A percentile compares a stretch with the other conserved stretches of the same genome.
Conservation (phyloP, 1,140 invertebrate genomes). For the Zaprionus kolodkinae region DNA sequence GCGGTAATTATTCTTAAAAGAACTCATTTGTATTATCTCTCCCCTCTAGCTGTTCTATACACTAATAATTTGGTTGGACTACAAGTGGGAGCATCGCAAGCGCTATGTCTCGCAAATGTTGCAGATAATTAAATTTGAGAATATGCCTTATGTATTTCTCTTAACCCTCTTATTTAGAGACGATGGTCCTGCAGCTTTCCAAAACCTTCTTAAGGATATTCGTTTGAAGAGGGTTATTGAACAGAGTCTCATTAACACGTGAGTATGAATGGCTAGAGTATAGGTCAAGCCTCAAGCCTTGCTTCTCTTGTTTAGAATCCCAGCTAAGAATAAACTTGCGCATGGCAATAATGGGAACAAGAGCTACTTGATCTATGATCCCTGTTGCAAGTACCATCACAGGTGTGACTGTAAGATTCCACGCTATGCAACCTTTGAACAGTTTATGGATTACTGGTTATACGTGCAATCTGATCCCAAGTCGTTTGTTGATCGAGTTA, state of each 20-base stretch:
- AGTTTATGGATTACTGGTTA: constrained; percentile 5
- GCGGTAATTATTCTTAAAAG: no score
- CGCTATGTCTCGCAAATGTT: neutral
- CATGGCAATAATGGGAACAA: neutral
- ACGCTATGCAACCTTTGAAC: neutral
- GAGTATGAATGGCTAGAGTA: neutral
- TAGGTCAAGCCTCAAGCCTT: neutral
- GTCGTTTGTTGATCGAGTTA: neutral
- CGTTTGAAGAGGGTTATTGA: neutral
- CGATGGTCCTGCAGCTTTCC: neutral
- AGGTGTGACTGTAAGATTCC: neutral
- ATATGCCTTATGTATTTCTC: constrained; percentile 20
- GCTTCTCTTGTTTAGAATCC: neutral
- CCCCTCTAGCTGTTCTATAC: constrained; percentile 8
- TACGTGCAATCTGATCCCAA: neutral
- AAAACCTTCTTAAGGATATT: neutral
- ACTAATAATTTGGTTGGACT: constrained; percentile 15
- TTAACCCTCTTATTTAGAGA: neutral
- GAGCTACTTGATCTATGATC: constrained; percentile 23
- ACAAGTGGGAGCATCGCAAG: constrained; percentile 20
- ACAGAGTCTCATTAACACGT: neutral
- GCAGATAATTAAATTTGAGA: constrained; percentile 4
- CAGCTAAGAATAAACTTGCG: no score
- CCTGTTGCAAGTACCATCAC: constrained; percentile 24
- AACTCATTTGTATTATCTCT: no score